These are phyloP conservation scores for Symphodus melops DNA, from an alignment of 2,113 vertebrate species.

Conservation along the genomic window DNA sequence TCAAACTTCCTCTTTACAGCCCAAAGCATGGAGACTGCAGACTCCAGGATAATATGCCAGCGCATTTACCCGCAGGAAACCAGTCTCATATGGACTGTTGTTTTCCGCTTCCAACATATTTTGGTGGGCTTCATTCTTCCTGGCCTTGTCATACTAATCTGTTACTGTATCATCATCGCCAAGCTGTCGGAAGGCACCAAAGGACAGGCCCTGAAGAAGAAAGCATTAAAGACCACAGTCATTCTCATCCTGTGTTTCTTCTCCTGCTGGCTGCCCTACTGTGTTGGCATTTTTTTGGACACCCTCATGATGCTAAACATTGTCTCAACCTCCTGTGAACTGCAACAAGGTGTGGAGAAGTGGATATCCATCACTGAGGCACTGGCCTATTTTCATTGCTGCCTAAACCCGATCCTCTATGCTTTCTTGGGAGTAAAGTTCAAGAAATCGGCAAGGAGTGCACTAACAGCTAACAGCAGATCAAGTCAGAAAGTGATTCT, in stretches of 20 bases:
- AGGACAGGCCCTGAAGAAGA: conserved; percentile 91
- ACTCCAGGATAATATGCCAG: conserved; percentile 84
- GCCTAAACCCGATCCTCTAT: conserved; percentile 97
- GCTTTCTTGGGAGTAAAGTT: conserved; percentile 97
- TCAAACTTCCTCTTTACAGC: conserved; percentile 23
- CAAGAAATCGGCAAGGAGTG: conserved; percentile 92
- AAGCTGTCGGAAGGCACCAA: conserved; percentile 90
- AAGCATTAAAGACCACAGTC: conserved; percentile 95
- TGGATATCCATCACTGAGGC: conserved; percentile 95
- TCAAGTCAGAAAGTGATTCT: conserved; percentile 93
- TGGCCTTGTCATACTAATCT: conserved; percentile 93
- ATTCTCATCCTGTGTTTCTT: conserved; percentile 97
- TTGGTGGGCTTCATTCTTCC: conserved; percentile 93
- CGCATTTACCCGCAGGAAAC: conserved; percentile 86
- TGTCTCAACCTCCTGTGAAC: conserved; percentile 83
- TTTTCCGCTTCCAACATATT: conserved; percentile 94
- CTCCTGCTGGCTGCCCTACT: conserved; percentile 96
- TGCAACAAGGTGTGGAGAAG: conserved; percentile 87
- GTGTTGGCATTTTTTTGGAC: conserved; percentile 90
- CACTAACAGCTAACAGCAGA: conserved; percentile 89
- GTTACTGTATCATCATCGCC: conserved; percentile 97
- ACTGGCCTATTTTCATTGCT: conserved; percentile 97
- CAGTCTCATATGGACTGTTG: conserved; percentile 82
- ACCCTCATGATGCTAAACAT: conserved; percentile 87
- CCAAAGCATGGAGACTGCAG: conserved; percentile 2